Evolutionary conservation across 1,140 invertebrate genomes (phyloP).

Genomic region (Tetramorium parvispinum): DNA sequence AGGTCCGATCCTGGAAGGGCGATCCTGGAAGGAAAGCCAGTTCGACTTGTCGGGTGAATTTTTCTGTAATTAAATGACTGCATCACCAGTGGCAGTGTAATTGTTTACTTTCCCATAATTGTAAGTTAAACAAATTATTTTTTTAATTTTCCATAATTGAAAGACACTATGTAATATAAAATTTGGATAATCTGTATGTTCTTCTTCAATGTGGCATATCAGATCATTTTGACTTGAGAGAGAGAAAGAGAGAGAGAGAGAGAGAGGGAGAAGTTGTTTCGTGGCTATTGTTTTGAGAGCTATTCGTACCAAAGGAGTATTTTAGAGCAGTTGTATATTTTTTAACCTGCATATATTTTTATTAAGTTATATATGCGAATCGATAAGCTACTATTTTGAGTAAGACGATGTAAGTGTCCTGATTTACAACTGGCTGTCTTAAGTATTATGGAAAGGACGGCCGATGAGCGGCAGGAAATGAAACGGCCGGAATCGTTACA

Average conservation of each 20-base stretch:
- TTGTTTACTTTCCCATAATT: neutral
- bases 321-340: neutral
- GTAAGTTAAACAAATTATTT: neutral
- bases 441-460: conserved; percentile 47
- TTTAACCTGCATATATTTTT: neutral
- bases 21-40: conserved; percentile 60
- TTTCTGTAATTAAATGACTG: conserved; percentile 60
- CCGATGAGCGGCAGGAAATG: conserved; percentile 54
- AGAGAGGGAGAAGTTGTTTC: no score
- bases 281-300: no score
- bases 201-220: neutral
- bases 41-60: conserved; percentile 7
- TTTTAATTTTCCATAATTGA: neutral
- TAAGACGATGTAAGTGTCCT: neutral
- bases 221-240: no score
- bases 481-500: conserved; percentile 55
- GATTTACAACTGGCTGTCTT: conserved; percentile 53
- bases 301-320: neutral
- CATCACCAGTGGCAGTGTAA: neutral
- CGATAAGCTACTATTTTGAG: neutral
- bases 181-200: neutral
- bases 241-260: no score
- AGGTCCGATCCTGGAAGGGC: conserved; percentile 61
- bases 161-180: neutral
- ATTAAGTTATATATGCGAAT: neutral